These are phyloP conservation scores for Cylas formicarius DNA, from an alignment of 1,140 invertebrate genomes.

Conservation along the genomic window DNA sequence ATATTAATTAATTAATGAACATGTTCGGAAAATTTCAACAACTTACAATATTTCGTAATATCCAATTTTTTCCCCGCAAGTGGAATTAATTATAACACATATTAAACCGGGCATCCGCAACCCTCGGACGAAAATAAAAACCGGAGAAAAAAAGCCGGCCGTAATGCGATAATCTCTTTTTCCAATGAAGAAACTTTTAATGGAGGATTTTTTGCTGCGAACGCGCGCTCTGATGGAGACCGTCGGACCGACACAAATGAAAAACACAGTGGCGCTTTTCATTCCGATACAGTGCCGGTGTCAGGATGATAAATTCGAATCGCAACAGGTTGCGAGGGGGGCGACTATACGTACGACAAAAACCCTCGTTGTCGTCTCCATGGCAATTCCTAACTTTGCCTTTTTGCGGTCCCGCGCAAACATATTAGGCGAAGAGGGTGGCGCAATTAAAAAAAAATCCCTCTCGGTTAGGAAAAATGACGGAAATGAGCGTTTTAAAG, in stretches of 20 bases:
- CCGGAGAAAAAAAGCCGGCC: too few relatives aligned
- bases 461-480: conserved; percentile 11
- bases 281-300: conserved; percentile 14
- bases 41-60: too few relatives aligned
- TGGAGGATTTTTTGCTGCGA: too few relatives aligned
- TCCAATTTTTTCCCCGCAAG: too few relatives aligned
- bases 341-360: conserved; percentile 13
- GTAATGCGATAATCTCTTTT: too few relatives aligned
- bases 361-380: conserved; percentile 19
- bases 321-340: too few relatives aligned
- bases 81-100: too few relatives aligned
- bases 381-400: conserved; percentile 18
- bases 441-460: conserved; percentile 19
- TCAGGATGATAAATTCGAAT: conserved; percentile 22
- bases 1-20: too few relatives aligned
- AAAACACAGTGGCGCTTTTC: conserved; percentile 15
- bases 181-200: conserved; percentile 15
- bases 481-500: conserved; percentile 11
- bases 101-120: too few relatives aligned
- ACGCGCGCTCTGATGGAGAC: conserved; percentile 18
- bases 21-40: too few relatives aligned
- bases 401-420: conserved; percentile 16
- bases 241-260: conserved; percentile 13
- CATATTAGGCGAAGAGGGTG: conserved; percentile 19
- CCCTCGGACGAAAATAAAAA: too few relatives aligned